A percentile compares a stretch with the other conserved stretches of the same genome.
These are phyloP conservation scores for Agrotis clavis DNA, from an alignment of 2,888 invertebrate species.

Conservation along the genomic window DNA sequence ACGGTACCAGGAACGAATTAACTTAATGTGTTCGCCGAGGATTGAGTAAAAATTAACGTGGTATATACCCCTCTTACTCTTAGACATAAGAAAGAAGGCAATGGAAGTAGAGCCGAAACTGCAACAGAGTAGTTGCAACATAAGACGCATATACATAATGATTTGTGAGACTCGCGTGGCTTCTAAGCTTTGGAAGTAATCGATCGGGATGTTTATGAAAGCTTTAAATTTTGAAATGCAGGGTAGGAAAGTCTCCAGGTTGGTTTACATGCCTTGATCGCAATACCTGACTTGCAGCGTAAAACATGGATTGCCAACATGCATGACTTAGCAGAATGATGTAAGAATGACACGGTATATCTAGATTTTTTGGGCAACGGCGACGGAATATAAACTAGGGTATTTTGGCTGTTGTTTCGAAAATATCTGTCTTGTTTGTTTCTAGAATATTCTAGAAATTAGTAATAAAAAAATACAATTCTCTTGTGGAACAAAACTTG, in stretches of 20 bases:
- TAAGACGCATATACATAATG: slow-evolving; percentile 65
- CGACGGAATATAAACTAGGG: background rate
- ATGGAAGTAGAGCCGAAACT: slow-evolving; percentile 43
- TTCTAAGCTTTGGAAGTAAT: slow-evolving; percentile 69
- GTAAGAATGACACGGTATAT: slow-evolving; percentile 23
- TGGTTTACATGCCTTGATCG: slow-evolving; percentile 56
- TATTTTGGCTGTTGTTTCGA: background rate
- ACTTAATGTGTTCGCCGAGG: slow-evolving; percentile 77
- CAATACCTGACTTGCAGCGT: slow-evolving; percentile 41
- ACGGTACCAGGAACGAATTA: slow-evolving; percentile 76
- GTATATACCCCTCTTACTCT: slow-evolving; percentile 53
- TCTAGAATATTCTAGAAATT: background rate
- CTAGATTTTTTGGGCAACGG: slow-evolving; percentile 28
- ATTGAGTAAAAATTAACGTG: slow-evolving; percentile 77
- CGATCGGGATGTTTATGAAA: slow-evolving; percentile 77
- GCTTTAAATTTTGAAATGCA: slow-evolving; percentile 74
- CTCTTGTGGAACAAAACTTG: background rate
- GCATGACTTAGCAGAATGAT: slow-evolving; percentile 42
- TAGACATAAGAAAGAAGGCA: slow-evolving; percentile 44
- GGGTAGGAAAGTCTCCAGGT: slow-evolving; percentile 24
- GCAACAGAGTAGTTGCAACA: slow-evolving; percentile 52
- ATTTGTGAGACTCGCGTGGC: slow-evolving; percentile 71
- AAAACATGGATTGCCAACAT: slow-evolving; percentile 45
- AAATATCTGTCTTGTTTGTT: background rate
- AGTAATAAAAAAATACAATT: background rate